A percentile compares a stretch with the other conserved stretches of the same genome.
Conservation (phyloP, 2,797 vertebrate species). For the Parauchenoglanis ngamensis region DNA sequence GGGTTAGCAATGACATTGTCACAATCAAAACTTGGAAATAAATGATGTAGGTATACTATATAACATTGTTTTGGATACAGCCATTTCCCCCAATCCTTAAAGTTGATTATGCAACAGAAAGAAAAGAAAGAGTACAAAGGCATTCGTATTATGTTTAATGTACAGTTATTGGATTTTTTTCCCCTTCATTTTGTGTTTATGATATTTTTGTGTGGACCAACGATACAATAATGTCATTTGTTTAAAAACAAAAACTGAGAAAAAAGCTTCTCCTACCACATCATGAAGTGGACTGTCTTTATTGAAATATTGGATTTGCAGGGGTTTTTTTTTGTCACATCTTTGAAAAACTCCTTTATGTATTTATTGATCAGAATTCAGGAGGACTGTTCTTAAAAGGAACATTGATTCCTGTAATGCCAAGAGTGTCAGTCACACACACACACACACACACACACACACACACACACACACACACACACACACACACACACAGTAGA, state of each 20-base stretch:
- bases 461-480: conserved; percentile 6
- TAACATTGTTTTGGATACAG: neutral
- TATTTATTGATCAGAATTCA: conserved; percentile 36
- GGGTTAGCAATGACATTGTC: neutral
- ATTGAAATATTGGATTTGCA: conserved; percentile 19
- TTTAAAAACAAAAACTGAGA: neutral
- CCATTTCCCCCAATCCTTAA: neutral
- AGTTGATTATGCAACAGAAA: neutral
- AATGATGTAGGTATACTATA: neutral
- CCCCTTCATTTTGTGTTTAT: neutral
- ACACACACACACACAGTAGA: conserved; percentile 2
- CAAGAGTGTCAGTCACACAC: neutral
- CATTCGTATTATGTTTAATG: neutral
- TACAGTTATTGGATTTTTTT: neutral
- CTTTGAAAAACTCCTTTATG: conserved; percentile 23
- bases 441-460: conserved; percentile 11
- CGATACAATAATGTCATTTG: neutral
- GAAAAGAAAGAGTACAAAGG: neutral
- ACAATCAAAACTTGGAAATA: neutral
- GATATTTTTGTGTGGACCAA: neutral
- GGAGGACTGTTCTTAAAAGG: conserved; percentile 13
- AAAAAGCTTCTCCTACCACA: neutral
- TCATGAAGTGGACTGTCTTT: conserved; percentile 20
- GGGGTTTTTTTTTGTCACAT: conserved; percentile 22
- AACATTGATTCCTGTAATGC: conserved; percentile 26